These are phyloP conservation scores for Lacerta viridis DNA, from an alignment of 2,797 vertebrate genomes.

Conservation along the genomic window DNA sequence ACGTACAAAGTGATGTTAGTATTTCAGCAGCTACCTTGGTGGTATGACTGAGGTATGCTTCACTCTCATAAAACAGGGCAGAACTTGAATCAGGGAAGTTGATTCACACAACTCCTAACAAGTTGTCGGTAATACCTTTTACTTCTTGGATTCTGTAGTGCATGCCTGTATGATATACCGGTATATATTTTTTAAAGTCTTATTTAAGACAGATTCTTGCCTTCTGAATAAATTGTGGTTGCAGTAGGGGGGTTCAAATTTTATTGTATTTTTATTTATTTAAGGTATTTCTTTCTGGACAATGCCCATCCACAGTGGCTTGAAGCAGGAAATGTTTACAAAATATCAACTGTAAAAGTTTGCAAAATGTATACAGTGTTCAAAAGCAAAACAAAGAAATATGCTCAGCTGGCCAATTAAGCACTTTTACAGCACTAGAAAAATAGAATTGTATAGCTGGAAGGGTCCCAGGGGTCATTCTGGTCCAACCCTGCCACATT, in stretches of 20 bases:
- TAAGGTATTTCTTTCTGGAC: too few relatives aligned
- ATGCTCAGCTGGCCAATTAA: too few relatives aligned
- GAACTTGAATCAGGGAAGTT: neutral
- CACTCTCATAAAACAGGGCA: neutral
- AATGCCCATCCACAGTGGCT: neutral
- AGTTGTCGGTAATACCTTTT: neutral
- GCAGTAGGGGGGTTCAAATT: neutral
- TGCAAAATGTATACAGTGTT: too few relatives aligned
- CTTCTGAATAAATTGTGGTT: neutral
- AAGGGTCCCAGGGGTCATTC: too few relatives aligned
- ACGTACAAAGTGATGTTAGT: neutral
- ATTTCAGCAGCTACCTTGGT: neutral
- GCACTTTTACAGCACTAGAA: too few relatives aligned
- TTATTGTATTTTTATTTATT: too few relatives aligned
- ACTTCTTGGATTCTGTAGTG: neutral
- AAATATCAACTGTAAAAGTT: neutral
- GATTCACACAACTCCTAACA: neutral
- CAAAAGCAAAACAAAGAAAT: too few relatives aligned
- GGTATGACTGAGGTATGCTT: neutral
- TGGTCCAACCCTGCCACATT: too few relatives aligned
- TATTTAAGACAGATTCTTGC: neutral
- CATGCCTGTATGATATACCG: neutral
- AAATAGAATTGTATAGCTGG: too few relatives aligned
- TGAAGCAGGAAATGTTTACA: neutral
- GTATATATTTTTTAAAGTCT: neutral